phyloP scores from a whole-genome alignment of 2,888 invertebrate species.

The Ctena decussata region DNA sequence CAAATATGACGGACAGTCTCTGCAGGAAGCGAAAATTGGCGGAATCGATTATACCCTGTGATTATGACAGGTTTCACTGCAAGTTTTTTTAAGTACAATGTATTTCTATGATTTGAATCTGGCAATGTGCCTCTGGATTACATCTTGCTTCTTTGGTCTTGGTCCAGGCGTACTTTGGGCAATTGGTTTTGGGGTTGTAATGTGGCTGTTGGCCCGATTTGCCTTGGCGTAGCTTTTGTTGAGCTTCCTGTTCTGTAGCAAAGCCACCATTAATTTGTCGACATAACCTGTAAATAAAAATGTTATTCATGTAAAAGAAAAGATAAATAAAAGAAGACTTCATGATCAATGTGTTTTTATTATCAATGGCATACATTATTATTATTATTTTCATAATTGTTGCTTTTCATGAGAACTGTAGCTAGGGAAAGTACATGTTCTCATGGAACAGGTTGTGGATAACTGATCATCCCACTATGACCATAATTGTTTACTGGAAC shows the following conservation, averaged over 20 bases:
- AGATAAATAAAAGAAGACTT: neutral
- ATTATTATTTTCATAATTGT: no score
- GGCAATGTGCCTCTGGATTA: neutral
- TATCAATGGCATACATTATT: neutral
- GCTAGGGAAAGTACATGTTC: neutral
- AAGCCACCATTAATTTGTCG: neutral
- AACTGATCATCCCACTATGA: neutral
- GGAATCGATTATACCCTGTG: no score
- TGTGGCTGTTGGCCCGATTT: neutral
- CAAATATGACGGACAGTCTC: no score
- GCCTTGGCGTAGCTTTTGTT: neutral
- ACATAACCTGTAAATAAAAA: neutral
- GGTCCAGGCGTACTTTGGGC: neutral
- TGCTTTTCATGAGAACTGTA: no score
- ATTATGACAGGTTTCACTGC: neutral
- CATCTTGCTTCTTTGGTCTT: neutral
- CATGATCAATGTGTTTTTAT: neutral
- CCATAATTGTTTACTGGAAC: no score
- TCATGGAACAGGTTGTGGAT: neutral
- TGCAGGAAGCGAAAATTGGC: no score
- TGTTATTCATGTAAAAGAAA: neutral
- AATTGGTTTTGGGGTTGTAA: neutral
- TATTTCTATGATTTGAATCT: neutral
- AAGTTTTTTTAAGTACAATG: neutral
- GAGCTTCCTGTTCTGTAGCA: neutral